Base-by-base conservation (phyloP, 1,140 invertebrate species). In the Asobara japonica region DNA sequence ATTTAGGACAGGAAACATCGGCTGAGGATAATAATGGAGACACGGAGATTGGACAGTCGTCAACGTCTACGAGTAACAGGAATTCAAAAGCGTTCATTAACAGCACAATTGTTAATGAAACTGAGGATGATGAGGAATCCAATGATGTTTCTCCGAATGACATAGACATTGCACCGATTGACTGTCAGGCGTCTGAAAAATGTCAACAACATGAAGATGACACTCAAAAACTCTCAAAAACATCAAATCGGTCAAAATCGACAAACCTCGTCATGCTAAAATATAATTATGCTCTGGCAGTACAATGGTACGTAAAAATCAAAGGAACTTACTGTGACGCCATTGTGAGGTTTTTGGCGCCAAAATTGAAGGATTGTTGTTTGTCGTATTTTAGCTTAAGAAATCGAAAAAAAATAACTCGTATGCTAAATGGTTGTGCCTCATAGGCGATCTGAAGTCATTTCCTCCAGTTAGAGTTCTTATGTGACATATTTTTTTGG, bases 261-360 rank as follows among this genome's bases (percentile, higher is more conserved):
- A 30, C 71, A 30, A 74, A 74, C 13, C 31, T 4, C 6, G 36
- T 33, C 10, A 30, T 78, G 16, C 76, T 65, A 13, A 80, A 75
- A 66, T 76, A 79, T 16, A 33, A 71, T 4, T 18, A 56, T 11
- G 36, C 73, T 22, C 77, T 79, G 61, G 18, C 73, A 62, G 74
- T 29, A 66, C 79, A 80, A 74, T 81, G 80, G 79, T 81, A 76
- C 69, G 18, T 71, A 3, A 16, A 10, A 16, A n/a, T 51, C 38
- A 2, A 31, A 25, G 16, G 36, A 70, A 60, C 36, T 36, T 36
- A n/a, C n/a, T n/a, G n/a, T n/a, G n/a, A n/a, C n/a, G n/a, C n/a
- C n/a, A n/a, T n/a, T n/a, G n/a, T n/a, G n/a, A n/a, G n/a, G n/a
- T n/a, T n/a, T n/a, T n/a, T n/a, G n/a, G n/a, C n/a, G n/a, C n/a